phyloP scores from a whole-genome alignment of 2,113 vertebrate genomes.

The Xenus cinereus region DNA sequence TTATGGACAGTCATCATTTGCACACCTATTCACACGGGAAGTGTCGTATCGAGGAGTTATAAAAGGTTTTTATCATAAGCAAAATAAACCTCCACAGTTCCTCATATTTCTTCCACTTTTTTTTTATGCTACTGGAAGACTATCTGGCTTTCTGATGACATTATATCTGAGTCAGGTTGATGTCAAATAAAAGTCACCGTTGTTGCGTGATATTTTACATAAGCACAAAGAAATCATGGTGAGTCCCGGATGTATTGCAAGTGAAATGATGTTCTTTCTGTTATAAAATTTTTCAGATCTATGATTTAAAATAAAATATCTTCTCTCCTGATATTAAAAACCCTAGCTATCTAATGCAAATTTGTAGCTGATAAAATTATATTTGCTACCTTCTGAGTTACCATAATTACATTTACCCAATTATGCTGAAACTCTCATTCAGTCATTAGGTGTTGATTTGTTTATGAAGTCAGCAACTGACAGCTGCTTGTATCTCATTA shows the following conservation, averaged over 20 bases:
- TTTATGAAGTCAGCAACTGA: constrained; percentile 77
- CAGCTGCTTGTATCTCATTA: constrained; percentile 80
- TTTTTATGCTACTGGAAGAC: not conserved
- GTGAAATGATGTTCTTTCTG: constrained; percentile 10
- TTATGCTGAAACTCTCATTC: constrained; percentile 73
- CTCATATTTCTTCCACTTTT: not conserved
- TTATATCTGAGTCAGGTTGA: not conserved
- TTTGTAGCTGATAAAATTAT: constrained; percentile 62
- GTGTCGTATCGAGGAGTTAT: not conserved
- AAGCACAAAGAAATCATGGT: constrained; percentile 3
- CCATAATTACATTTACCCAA: constrained; percentile 76
- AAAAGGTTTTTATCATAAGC: not conserved
- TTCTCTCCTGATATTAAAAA: constrained; percentile 50
- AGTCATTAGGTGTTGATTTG: constrained; percentile 81
- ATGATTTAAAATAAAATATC: constrained; percentile 42
- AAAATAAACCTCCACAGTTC: not conserved
- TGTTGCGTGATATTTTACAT: not conserved
- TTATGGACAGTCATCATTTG: constrained; percentile 6
- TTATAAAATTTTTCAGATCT: constrained; percentile 20
- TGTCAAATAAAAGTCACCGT: constrained; percentile 33
- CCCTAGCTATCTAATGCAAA: constrained; percentile 63
- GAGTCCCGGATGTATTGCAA: not conserved
- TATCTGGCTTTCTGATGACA: not conserved
- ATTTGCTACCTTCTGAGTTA: constrained; percentile 74
- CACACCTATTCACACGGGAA: constrained; percentile 3